Base-by-base conservation (phyloP, 2,888 invertebrate species). In the Ernsta delagoae region DNA sequence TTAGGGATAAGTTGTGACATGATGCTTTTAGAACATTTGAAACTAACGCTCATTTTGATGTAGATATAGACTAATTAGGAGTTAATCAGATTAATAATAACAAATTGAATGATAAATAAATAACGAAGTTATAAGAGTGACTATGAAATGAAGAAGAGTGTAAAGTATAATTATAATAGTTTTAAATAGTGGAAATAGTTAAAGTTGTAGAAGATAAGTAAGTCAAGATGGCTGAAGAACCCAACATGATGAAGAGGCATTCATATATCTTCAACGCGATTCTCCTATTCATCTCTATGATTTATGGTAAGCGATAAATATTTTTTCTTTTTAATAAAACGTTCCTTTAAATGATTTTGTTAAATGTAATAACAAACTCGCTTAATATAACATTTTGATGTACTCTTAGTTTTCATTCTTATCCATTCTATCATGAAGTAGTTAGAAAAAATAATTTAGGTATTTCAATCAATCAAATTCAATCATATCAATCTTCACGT, bases 271-370 rank as follows among this genome's bases (percentile, higher is more conserved):
- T 92, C 85, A 91, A 92, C 83, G 91, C 90, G 57, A 77, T 91
- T 71, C 78, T 92, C 64, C 83, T 92, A 48, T 85, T 90, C 79
- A 76, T 90, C 72, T 87, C 90, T 12, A 87, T 90, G 86, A 89
- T 92, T 77, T 92, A 93, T 74, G 93, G 93, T 93, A 79, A 93
- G 93, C 90, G 60, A 56, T 57, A n/a, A n/a, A n/a, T n/a, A n/a
- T n/a, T n/a, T n/a, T n/a, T n/a, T n/a, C n/a, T n/a, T n/a, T n/a
- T n/a, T n/a, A n/a, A n/a, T n/a, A n/a, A n/a, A n/a, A n/a, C n/a
- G n/a, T n/a, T n/a, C n/a, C n/a, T n/a, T n/a, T n/a, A n/a, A n/a
- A n/a, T n/a, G n/a, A n/a, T n/a, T n/a, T n/a, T n/a, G n/a, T n/a
- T n/a, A n/a, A n/a, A n/a, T n/a, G n/a, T n/a, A n/a, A n/a, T n/a